phyloP scores from a whole-genome alignment of 92 coral and sea anemone species.

The Palythoa heliodiscus region DNA sequence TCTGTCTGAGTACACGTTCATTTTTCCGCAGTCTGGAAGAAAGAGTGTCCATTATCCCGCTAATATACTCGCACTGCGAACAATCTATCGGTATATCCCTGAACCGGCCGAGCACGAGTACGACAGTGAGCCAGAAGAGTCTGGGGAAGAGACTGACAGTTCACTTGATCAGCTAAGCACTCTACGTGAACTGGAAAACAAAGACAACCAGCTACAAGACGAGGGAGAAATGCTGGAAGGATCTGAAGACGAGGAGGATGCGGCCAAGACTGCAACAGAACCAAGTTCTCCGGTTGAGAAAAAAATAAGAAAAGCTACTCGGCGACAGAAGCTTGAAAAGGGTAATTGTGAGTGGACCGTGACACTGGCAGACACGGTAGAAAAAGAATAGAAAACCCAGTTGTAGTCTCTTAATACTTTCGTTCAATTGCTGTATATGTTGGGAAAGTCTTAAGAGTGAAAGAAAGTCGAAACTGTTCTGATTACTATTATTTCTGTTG shows the following conservation, averaged over 20 bases:
- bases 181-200: background rate
- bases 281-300: slow-evolving; percentile 61
- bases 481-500: too few species aligned
- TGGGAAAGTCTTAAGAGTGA: too few species aligned
- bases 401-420: background rate
- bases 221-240: background rate
- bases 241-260: background rate
- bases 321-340: slow-evolving; percentile 47
- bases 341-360: slow-evolving; percentile 54
- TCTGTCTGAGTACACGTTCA: background rate
- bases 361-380: slow-evolving; percentile 12
- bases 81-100: slow-evolving; percentile 55
- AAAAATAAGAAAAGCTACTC: slow-evolving; percentile 50
- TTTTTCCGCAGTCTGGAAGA: slow-evolving; percentile 48
- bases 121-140: slow-evolving; percentile 43
- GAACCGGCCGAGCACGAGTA: slow-evolving; percentile 57
- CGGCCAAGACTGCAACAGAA: slow-evolving; percentile 22
- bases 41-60: slow-evolving; percentile 67
- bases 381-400: background rate
- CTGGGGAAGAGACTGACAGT: slow-evolving; percentile 8
- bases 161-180: slow-evolving; percentile 3
- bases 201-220: background rate
- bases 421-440: too few species aligned
- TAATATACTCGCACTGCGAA: slow-evolving; percentile 65
- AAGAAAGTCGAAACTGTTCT: too few species aligned